These are phyloP conservation scores for Anniella stebbinsi DNA, from an alignment of 2,797 vertebrate genomes.

Conservation along the genomic window DNA sequence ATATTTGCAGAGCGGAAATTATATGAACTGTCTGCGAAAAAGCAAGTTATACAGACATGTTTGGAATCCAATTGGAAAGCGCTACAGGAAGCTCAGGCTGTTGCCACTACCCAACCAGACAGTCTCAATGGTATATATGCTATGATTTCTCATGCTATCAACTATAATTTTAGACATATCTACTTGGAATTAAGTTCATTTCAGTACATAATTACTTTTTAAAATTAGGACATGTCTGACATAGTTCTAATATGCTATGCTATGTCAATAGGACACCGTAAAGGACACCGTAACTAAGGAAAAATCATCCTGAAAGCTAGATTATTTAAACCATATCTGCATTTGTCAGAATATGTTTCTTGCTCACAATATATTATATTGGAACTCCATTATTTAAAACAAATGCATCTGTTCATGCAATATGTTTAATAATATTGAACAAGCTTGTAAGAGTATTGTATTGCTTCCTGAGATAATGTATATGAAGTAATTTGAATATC, in stretches of 20 bases:
- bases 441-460: background rate
- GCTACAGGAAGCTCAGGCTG: constrained; percentile 20
- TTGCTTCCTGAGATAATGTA: background rate
- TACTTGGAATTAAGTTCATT: background rate
- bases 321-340: background rate
- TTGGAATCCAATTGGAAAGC: constrained; percentile 13
- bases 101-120: background rate
- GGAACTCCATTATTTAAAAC: background rate
- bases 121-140: constrained; percentile 13
- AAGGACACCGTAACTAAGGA: background rate
- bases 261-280: background rate
- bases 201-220: background rate
- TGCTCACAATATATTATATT: background rate
- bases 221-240: too few species aligned
- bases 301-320: background rate
- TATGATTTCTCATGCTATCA: background rate
- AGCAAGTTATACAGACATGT: constrained; percentile 2
- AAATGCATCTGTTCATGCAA: background rate
- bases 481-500: background rate
- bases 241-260: background rate
- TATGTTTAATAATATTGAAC: background rate
- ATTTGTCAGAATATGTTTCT: background rate
- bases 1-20: constrained; percentile 14
- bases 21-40: constrained; percentile 10
- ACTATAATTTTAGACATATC: background rate